phyloP scores from a whole-genome alignment of 2,113 vertebrate species.

The Dasyprocta punctata region DNA sequence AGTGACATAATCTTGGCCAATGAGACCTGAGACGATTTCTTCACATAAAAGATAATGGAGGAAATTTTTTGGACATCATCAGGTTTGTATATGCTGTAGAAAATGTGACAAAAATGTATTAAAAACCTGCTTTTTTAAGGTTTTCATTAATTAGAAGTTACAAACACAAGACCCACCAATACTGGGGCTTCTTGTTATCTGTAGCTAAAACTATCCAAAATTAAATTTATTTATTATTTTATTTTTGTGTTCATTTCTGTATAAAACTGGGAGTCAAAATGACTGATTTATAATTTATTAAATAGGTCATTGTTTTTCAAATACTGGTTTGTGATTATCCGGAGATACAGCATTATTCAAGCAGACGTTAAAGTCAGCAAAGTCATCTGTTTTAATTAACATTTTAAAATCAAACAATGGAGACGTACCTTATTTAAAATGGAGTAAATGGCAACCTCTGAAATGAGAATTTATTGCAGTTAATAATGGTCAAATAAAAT shows the following conservation, averaged over 20 bases:
- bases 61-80: not conserved
- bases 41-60: slow-evolving; percentile 11
- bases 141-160: slow-evolving; percentile 8
- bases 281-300: not conserved
- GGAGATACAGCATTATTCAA: not conserved
- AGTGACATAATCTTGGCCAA: slow-evolving; percentile 29
- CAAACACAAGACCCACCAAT: not conserved
- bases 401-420: not conserved
- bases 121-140: not conserved
- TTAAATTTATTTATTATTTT: not conserved
- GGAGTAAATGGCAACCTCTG: not conserved
- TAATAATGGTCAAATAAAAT: not conserved
- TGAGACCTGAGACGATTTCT: not conserved
- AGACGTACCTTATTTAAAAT: not conserved
- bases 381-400: not conserved
- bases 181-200: not conserved
- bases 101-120: not conserved
- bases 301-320: not conserved
- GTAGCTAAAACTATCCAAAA: slow-evolving; percentile 15
- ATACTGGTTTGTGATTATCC: not conserved
- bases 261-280: not conserved
- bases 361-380: not conserved
- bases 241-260: not conserved
- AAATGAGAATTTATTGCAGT: not conserved
- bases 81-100: not conserved